Evolutionary conservation across 2,797 vertebrate species (phyloP).

Genomic region (Lutjanus campechanus): DNA sequence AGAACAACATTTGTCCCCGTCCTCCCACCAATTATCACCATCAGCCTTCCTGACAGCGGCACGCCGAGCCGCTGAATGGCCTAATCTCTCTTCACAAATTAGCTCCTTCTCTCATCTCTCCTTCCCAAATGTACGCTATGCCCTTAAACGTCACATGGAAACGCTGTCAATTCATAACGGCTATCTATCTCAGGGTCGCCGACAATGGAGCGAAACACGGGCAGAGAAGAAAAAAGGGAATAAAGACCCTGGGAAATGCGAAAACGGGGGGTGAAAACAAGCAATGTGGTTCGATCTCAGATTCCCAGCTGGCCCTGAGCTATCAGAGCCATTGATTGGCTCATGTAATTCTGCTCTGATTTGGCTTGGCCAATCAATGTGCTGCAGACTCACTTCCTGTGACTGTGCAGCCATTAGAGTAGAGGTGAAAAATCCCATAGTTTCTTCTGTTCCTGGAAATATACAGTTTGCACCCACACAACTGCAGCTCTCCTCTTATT

Average conservation of each 20-base stretch:
- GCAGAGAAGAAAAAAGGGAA: conserved; percentile 15
- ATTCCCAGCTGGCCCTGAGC: conserved; percentile 81
- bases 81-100: conserved; percentile 74
- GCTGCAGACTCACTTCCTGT: conserved; percentile 78
- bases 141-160: conserved; percentile 62
- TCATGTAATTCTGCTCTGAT: conserved; percentile 88
- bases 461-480: neutral
- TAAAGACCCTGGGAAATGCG: conserved; percentile 57
- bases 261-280: conserved; percentile 54
- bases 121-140: conserved; percentile 50
- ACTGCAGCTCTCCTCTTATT: neutral
- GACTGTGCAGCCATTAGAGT: conserved; percentile 73
- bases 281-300: conserved; percentile 68
- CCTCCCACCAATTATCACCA: conserved; percentile 71
- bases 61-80: conserved; percentile 44
- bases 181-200: conserved; percentile 53
- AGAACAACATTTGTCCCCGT: conserved; percentile 61
- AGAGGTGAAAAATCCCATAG: conserved; percentile 49
- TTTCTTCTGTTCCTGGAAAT: conserved; percentile 47
- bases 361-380: conserved; percentile 85
- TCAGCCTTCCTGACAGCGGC: conserved; percentile 63
- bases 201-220: conserved; percentile 23
- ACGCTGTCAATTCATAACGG: conserved; percentile 56
- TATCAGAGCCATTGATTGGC: conserved; percentile 88
- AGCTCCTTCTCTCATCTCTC: conserved; percentile 58